Conservation (phyloP, 2,113 vertebrate species). For the Brachyistius frenatus region DNA sequence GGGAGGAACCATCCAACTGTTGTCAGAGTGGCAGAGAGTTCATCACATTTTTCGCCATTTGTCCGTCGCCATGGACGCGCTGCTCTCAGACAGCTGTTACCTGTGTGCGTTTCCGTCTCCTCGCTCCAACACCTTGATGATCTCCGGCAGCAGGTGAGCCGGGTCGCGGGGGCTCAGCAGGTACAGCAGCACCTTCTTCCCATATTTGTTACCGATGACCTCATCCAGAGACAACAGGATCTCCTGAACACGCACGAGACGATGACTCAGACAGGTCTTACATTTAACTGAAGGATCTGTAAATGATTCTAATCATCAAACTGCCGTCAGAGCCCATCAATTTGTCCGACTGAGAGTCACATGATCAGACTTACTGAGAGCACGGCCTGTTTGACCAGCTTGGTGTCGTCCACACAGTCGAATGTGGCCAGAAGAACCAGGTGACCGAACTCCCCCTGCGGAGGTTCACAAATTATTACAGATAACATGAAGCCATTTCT, state of each 20-base stretch:
- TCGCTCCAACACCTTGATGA: conserved; percentile 88
- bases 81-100: conserved; percentile 67
- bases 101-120: conserved; percentile 93
- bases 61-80: no score
- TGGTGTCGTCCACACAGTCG: conserved; percentile 97
- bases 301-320: no score
- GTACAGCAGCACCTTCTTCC: conserved; percentile 93
- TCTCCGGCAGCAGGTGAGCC: conserved; percentile 91
- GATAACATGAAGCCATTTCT: no score
- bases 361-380: conserved; percentile 88
- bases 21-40: no score
- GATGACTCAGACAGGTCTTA: not conserved
- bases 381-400: conserved; percentile 93
- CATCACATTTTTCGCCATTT: no score
- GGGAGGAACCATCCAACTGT: no score
- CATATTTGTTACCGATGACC: conserved; percentile 91
- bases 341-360: no score
- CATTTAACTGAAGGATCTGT: not conserved
- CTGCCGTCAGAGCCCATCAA: no score
- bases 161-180: conserved; percentile 92
- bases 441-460: conserved; percentile 93
- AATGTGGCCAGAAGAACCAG: conserved; percentile 93
- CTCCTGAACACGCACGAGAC: conserved; percentile 83
- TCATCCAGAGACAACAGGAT: conserved; percentile 86
- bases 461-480: no score